These are phyloP conservation scores for Tenthredo distinguenda DNA, from an alignment of 2,888 invertebrate genomes.

Conservation along the genomic window DNA sequence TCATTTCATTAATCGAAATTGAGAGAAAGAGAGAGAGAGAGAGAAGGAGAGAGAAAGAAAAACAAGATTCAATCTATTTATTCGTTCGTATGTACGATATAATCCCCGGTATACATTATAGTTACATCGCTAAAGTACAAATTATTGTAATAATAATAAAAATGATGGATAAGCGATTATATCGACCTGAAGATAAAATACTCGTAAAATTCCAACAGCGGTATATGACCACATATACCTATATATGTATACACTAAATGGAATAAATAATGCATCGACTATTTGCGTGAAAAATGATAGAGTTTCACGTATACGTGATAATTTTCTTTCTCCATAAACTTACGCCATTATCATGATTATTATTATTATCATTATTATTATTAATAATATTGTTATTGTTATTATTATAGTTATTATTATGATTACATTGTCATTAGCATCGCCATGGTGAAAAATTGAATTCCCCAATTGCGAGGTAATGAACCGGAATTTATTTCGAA, in stretches of 20 bases:
- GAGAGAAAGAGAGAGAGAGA: background rate
- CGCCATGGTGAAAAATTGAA: background rate
- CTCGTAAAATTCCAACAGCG: background rate
- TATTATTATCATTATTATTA: background rate
- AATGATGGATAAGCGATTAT: background rate
- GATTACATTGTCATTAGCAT: background rate
- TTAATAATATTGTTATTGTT: background rate
- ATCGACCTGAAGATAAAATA: background rate
- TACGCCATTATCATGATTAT: background rate
- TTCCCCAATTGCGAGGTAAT: background rate
- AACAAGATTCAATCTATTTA: no score
- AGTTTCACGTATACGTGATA: background rate
- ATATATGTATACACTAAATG: background rate
- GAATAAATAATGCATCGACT: conserved; percentile 1
- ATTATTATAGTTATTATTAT: background rate
- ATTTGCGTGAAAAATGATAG: conserved; percentile 13
- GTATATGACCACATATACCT: background rate
- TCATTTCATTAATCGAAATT: background rate
- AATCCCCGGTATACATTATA: background rate
- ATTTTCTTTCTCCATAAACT: conserved; percentile 10
- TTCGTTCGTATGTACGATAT: background rate
- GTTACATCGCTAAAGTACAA: background rate
- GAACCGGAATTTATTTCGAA: background rate
- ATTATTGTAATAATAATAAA: background rate
- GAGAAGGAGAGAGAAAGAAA: background rate